Evolutionary conservation across 2,113 vertebrate species (phyloP).

Genomic region (Petaurus breviceps): DNA sequence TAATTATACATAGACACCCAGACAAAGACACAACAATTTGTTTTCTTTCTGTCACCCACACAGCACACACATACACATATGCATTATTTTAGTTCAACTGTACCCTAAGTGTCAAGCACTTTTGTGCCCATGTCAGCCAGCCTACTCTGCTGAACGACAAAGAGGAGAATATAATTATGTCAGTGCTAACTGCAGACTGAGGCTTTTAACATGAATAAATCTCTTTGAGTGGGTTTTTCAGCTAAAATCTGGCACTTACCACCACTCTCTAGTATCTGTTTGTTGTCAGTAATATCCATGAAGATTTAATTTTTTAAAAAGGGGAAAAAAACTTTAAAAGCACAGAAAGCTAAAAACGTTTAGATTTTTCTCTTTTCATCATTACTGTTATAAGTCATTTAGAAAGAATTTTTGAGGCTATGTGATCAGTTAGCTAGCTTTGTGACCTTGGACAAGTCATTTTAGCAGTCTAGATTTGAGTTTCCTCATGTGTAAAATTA

Average conservation of each 20-base stretch:
- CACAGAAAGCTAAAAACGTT: background rate
- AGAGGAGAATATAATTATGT: background rate
- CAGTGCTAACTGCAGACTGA: background rate
- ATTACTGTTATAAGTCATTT: background rate
- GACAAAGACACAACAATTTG: background rate
- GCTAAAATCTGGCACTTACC: background rate
- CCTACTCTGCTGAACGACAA: background rate
- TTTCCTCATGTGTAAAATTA: background rate
- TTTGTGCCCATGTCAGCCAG: background rate
- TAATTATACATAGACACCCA: background rate
- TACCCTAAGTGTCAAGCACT: background rate
- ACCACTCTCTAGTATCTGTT: background rate
- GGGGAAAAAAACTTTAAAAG: background rate
- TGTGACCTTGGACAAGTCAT: background rate
- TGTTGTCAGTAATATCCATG: background rate
- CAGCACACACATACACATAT: background rate
- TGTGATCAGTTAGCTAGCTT: background rate
- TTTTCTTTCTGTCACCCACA: rapidly evolving
- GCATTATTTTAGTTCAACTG: background rate
- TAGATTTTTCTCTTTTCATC: background rate
- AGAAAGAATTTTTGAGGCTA: background rate
- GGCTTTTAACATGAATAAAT: conserved; percentile 15
- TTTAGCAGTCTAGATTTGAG: background rate
- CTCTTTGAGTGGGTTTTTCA: background rate
- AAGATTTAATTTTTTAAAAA: conserved; percentile 5